These are phyloP conservation scores for Zele albiditarsus DNA, from an alignment of 2,888 invertebrate genomes.

Conservation along the genomic window DNA sequence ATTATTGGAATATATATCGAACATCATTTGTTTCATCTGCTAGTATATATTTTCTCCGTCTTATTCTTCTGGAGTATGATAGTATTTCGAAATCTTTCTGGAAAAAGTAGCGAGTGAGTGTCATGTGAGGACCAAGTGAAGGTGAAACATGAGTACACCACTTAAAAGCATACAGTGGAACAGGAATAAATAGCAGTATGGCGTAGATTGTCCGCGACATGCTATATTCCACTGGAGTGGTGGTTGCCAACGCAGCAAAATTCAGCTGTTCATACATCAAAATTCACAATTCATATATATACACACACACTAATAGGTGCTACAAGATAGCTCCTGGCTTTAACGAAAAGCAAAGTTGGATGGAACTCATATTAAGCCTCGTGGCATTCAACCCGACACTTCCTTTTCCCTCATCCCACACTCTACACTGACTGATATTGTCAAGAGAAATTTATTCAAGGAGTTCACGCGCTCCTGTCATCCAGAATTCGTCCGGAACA, in stretches of 20 bases:
- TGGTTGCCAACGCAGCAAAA: background rate
- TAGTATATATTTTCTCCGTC: background rate
- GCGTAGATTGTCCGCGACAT: conserved; percentile 46
- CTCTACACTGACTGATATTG: background rate
- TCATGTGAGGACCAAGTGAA: background rate
- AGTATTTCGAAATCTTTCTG: background rate
- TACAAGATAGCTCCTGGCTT: background rate
- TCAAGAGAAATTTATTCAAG: background rate
- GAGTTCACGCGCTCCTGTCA: background rate
- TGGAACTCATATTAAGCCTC: background rate
- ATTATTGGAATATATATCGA: no score
- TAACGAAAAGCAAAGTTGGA: background rate
- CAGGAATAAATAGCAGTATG: conserved; percentile 39
- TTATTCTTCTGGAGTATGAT: background rate
- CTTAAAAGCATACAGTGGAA: conserved; percentile 32
- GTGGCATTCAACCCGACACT: background rate
- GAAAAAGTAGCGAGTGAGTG: background rate
- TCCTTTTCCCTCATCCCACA: background rate
- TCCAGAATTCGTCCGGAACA: conserved; percentile 29
- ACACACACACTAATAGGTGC: background rate
- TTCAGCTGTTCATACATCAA: background rate
- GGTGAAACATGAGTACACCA: background rate
- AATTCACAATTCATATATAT: background rate
- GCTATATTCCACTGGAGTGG: background rate
- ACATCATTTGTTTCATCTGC: no score